Base-by-base conservation (phyloP, 92 coral and sea anemone genomes). In the Palythoa grandiflora region DNA sequence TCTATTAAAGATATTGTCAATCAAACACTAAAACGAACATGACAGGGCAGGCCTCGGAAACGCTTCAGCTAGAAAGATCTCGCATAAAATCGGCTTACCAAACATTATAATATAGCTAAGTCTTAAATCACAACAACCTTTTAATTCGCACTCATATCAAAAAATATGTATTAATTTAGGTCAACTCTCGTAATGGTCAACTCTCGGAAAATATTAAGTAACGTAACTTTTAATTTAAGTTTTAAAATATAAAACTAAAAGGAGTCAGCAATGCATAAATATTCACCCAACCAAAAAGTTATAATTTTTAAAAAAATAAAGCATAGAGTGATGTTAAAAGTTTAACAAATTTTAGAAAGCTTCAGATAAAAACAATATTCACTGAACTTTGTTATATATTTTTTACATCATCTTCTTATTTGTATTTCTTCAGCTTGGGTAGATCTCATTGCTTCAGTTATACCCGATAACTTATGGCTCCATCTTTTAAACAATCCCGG, bases 1-100 rank as follows among this genome's bases (percentile, higher is more conserved):
- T 28, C 28, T 28, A 28, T 28, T 28, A 28, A 28, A 28, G 38
- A 17, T 40, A 63, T 21, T 44, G 35, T 80, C 85, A 14, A 81
- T 81, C 75, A 66, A 65, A 81, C 74, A 66, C 52, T 52, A 60
- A 47, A 21, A 81, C 19, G 5, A 15, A 1, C 17, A 38, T 80
- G 40, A 63, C 1, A 40, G 28, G 63, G 71, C 12, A 15, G 35
- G 84, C 15, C 21, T 5, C 68, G 20, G n/a, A 60, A 16, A 77
- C 15, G 65, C 15, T 52, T 52, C 65, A 51, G 66, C 38, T 77
- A 57, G 21, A 75, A 48, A 76, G 20, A 17, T 76, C 35, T 66
- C 10, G 38, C 72, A 21, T 19, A 9, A 66, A 66, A n/a, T 13
- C 9, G 35, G 14, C 5, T 19, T 68, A 11, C 44, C 6, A 19